phyloP scores from a whole-genome alignment of 2,888 invertebrate species.

The Cephus sareptanus region DNA sequence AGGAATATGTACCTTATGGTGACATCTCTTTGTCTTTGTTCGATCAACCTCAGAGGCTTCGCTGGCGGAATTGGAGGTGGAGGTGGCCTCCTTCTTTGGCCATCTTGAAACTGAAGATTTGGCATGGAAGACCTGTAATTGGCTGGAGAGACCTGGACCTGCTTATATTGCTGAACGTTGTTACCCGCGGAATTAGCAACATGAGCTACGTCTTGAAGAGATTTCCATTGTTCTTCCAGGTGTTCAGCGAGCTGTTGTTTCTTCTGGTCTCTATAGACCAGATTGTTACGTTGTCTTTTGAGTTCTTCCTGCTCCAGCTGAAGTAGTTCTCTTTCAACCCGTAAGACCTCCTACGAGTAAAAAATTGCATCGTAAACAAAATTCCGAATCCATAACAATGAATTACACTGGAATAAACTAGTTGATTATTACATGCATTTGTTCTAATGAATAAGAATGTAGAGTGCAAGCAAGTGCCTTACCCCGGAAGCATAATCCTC shows the following conservation, averaged over 20 bases:
- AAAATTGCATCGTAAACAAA: background rate
- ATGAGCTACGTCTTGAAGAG: constrained; percentile 72
- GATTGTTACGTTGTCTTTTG: constrained; percentile 78
- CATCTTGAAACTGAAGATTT: constrained; percentile 69
- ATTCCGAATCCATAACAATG: background rate
- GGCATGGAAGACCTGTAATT: constrained; percentile 72
- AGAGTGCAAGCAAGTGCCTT: constrained; percentile 19
- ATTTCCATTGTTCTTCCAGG: constrained; percentile 64
- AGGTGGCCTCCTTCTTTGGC: constrained; percentile 63
- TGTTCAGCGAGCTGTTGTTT: constrained; percentile 60
- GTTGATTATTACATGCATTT: background rate
- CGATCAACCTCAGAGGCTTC: constrained; percentile 68
- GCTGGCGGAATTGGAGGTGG: constrained; percentile 70
- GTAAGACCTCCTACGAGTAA: constrained; percentile 73
- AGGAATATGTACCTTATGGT: constrained; percentile 53
- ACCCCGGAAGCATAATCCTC: constrained; percentile 60
- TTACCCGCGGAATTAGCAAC: constrained; percentile 25
- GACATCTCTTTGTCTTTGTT: constrained; percentile 58
- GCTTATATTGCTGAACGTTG: constrained; percentile 57
- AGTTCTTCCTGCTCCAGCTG: constrained; percentile 84
- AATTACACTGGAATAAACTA: no score
- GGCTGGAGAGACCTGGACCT: constrained; percentile 65
- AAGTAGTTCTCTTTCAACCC: constrained; percentile 81
- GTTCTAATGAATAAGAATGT: background rate
- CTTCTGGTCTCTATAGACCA: constrained; percentile 72